Evolutionary conservation across 2,888 invertebrate species (phyloP).

Genomic region (Sphinx pinastri): DNA sequence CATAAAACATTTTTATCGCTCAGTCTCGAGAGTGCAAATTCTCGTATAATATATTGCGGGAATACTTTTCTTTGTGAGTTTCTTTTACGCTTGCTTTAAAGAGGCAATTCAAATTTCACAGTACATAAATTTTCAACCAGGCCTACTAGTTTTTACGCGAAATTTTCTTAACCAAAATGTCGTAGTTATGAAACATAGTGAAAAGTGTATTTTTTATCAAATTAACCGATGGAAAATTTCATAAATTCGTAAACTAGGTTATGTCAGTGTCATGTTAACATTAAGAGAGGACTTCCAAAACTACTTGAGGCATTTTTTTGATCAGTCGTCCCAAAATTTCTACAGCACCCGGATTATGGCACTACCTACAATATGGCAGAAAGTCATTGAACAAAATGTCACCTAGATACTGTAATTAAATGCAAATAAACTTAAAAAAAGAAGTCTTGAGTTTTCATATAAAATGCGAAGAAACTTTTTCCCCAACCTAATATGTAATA

Average conservation of each 20-base stretch:
- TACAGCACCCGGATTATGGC: too few species aligned
- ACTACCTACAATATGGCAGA: too few species aligned
- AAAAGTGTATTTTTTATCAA: neutral
- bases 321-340: too few species aligned
- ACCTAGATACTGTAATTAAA: too few species aligned
- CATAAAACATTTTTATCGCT: conserved; percentile 9
- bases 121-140: conserved; percentile 7
- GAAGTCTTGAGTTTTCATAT: too few species aligned
- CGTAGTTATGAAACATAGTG: neutral
- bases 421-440: too few species aligned
- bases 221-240: neutral
- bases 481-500: too few species aligned
- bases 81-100: conserved; percentile 22
- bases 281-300: too few species aligned
- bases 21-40: conserved; percentile 20
- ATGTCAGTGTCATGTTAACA: neutral
- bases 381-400: too few species aligned
- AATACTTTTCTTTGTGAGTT: conserved; percentile 18
- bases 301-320: too few species aligned
- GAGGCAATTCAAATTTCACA: conserved; percentile 17
- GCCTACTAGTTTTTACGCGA: neutral
- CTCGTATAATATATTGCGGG: conserved; percentile 16
- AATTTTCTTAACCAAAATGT: neutral
- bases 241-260: neutral
- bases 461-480: too few species aligned